Evolutionary conservation across 2,113 vertebrate species (phyloP).

Genomic region (Hystrix cristata): DNA sequence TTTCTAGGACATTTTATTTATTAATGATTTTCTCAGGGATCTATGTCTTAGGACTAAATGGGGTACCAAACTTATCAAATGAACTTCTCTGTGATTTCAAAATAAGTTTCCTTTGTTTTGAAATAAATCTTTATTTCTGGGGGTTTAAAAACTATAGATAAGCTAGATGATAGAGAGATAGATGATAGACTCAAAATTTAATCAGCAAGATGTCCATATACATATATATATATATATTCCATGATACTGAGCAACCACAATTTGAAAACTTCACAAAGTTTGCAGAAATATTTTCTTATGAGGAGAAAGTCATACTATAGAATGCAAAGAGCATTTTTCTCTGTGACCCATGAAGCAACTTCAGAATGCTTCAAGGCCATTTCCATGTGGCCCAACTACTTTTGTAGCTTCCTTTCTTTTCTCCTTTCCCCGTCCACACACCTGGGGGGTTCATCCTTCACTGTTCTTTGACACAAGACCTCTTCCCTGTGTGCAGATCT

Average conservation of each 20-base stretch:
- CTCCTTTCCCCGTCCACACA: not conserved
- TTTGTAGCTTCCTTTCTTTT: not conserved
- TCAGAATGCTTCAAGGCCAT: not conserved
- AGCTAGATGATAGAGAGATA: not conserved
- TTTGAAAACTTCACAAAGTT: not conserved
- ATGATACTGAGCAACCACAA: not conserved
- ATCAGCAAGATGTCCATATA: not conserved
- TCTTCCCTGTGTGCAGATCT: not conserved
- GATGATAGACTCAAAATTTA: conserved; percentile 35
- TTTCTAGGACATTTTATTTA: not conserved
- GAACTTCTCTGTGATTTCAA: conserved; percentile 16
- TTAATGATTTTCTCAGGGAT: not conserved
- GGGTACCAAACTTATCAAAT: not conserved
- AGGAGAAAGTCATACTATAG: not conserved
- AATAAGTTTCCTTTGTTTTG: conserved; percentile 24
- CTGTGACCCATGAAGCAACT: not conserved
- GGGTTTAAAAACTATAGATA: conserved; percentile 12
- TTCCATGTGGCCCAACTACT: fast-evolving
- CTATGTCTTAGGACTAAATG: conserved; percentile 13
- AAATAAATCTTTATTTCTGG: conserved; percentile 42
- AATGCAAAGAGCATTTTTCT: not conserved
- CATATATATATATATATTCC: not conserved
- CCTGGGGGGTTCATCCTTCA: no score
- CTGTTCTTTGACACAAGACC: not conserved
- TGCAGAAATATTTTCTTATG: conserved; percentile 11